Percentiles rank a stretch among this genome's conserved stretches.
These are phyloP conservation scores for Spongia lamella DNA, from an alignment of 37 sponge, comb jelly and placozoan genomes.

Conservation along the genomic window DNA sequence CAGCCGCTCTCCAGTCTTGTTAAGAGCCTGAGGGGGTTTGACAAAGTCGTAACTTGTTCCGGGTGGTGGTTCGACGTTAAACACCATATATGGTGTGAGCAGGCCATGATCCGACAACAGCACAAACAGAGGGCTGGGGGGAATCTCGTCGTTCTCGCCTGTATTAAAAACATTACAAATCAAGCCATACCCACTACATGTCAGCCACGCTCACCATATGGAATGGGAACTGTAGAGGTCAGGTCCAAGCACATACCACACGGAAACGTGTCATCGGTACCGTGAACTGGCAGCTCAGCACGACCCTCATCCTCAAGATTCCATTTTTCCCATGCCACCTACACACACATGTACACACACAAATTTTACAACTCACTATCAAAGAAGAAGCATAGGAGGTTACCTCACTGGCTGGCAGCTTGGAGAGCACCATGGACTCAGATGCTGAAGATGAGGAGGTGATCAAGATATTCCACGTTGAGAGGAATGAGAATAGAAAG, in stretches of 20 bases:
- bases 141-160: conserved; percentile 43
- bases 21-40: conserved; percentile 23
- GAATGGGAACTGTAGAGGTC: conserved; percentile 34
- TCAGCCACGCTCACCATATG: conserved; percentile 31
- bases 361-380: not conserved
- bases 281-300: conserved; percentile 69
- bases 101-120: conserved; percentile 60
- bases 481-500: conserved; percentile 59
- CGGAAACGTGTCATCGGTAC: conserved; percentile 52
- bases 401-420: not conserved
- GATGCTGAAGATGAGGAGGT: conserved; percentile 41
- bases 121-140: conserved; percentile 68
- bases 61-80: conserved; percentile 23
- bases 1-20: too few species aligned
- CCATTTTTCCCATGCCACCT: conserved; percentile 61
- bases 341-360: conserved; percentile 9
- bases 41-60: conserved; percentile 20
- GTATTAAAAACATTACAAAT: too few species aligned
- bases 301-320: conserved; percentile 65
- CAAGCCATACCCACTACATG: too few species aligned
- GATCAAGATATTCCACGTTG: conserved; percentile 62
- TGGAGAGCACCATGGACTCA: conserved; percentile 37
- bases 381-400: not conserved
- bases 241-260: conserved; percentile 64
- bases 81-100: conserved; percentile 55